phyloP scores from a whole-genome alignment of 2,113 vertebrate genomes.

The Anolis sagrei region DNA sequence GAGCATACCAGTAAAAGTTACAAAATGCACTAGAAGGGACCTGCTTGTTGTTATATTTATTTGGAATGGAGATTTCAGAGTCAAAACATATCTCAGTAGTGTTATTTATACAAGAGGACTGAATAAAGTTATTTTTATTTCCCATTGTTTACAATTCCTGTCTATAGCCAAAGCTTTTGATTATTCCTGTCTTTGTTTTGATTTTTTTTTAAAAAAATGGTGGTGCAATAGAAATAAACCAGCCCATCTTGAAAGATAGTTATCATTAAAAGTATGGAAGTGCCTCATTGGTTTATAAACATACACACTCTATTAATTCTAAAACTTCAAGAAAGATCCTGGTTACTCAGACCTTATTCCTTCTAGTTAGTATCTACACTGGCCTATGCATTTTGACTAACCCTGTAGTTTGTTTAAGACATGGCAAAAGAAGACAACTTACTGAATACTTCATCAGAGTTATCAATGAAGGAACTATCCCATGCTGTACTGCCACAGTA shows the following conservation, averaged over 20 bases:
- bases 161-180: conserved; percentile 35
- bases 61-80: conserved; percentile 15
- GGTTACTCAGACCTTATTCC: too few species aligned
- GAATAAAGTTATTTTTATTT: conserved; percentile 9
- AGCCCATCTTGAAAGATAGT: not conserved
- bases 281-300: not conserved
- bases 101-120: conserved; percentile 46
- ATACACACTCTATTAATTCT: not conserved
- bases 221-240: not conserved
- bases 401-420: too few species aligned
- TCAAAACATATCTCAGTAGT: conserved; percentile 24
- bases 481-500: too few species aligned
- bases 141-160: conserved; percentile 17
- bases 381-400: too few species aligned
- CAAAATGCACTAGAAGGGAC: not conserved
- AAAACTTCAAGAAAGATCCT: not conserved
- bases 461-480: too few species aligned
- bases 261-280: not conserved
- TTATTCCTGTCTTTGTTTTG: too few species aligned
- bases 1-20: conserved; percentile 7
- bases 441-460: too few species aligned
- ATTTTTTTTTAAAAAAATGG: too few species aligned
- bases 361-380: too few species aligned
- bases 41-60: conserved; percentile 22
- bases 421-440: not conserved